Conservation (phyloP, 2,113 vertebrate species). For the Eidolon helvum region DNA sequence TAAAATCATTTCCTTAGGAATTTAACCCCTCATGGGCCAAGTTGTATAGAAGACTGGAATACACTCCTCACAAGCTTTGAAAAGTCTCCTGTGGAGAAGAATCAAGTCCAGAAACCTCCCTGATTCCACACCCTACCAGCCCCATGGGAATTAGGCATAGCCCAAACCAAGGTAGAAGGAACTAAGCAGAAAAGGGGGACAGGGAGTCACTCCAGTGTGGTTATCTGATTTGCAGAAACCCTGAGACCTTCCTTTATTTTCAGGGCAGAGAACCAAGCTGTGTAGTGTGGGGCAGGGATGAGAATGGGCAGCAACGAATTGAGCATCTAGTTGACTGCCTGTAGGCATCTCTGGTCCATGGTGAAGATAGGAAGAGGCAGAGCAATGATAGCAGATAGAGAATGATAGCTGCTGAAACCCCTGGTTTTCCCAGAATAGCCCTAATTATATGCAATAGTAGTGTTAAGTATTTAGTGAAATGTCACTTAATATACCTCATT, state of each 20-base stretch:
- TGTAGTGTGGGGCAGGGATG: not conserved
- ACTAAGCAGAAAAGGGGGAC: not conserved
- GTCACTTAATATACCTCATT: not conserved
- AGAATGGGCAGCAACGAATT: not conserved
- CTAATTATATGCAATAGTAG: not conserved
- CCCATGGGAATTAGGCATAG: no score
- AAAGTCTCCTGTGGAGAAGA: not conserved
- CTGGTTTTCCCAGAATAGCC: not conserved
- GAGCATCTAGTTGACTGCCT: not conserved
- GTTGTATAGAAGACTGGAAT: not conserved
- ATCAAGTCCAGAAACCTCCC: no score
- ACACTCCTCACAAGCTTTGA: not conserved
- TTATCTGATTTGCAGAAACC: not conserved
- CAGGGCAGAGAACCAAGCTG: not conserved
- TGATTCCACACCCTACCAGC: not conserved
- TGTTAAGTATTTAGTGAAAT: not conserved
- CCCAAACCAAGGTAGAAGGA: not conserved
- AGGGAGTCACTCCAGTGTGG: not conserved
- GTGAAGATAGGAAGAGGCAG: not conserved
- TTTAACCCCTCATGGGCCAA: not conserved
- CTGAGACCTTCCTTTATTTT: not conserved
- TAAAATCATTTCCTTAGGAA: conserved; percentile 27
- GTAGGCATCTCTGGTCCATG: not conserved
- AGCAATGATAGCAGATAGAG: not conserved
- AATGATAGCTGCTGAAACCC: not conserved